Conservation (phyloP, 2,888 invertebrate genomes). For the Aleiodes testaceus region DNA sequence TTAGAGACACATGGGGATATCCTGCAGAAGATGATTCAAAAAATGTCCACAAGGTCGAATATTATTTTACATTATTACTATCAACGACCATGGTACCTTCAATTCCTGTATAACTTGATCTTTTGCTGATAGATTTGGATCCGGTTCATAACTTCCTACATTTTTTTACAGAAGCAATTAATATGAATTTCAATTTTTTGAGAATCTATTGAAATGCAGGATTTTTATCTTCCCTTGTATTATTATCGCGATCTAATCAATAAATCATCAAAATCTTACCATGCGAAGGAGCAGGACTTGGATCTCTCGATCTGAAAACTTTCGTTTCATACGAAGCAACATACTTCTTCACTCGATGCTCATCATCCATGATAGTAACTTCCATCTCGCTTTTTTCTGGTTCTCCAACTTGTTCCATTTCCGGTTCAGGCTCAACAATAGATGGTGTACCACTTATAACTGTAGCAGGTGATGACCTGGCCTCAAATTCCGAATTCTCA, state of each 20-base stretch:
- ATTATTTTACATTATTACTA: background rate
- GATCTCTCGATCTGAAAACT: slow-evolving; percentile 61
- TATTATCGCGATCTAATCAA: background rate
- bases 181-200: background rate
- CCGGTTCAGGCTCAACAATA: slow-evolving; percentile 58
- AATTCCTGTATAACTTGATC: slow-evolving; percentile 71
- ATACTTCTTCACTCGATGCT: slow-evolving; percentile 68
- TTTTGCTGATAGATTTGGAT: slow-evolving; percentile 68
- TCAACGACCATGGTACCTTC: slow-evolving; percentile 61
- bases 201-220: background rate
- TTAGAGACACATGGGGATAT: slow-evolving; percentile 19
- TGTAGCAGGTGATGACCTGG: slow-evolving; percentile 49
- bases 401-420: slow-evolving; percentile 58
- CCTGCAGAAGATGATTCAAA: background rate
- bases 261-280: slow-evolving; percentile 52
- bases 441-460: slow-evolving; percentile 53
- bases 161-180: slow-evolving; percentile 39
- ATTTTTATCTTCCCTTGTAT: no score
- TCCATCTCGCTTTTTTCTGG: slow-evolving; percentile 64
- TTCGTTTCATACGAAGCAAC: slow-evolving; percentile 70
- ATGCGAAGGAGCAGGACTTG: slow-evolving; percentile 66
- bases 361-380: slow-evolving; percentile 65
- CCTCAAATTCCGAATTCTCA: slow-evolving; percentile 50
- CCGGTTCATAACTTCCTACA: slow-evolving; percentile 70
- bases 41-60: slow-evolving; percentile 20